Evolutionary conservation across 1,140 invertebrate species (phyloP).

Genomic region (Amyelois transitella): DNA sequence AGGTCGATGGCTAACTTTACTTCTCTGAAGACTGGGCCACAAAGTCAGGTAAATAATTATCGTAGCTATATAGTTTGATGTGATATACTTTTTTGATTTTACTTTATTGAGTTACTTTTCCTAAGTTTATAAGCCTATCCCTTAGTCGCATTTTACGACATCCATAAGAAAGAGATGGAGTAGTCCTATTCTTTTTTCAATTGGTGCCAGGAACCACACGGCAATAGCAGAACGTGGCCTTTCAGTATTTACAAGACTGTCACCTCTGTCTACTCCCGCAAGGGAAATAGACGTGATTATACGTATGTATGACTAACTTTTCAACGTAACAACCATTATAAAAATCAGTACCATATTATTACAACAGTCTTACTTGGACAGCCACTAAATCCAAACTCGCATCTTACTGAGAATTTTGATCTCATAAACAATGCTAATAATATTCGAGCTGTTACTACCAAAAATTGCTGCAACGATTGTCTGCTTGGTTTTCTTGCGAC

Average conservation of each 20-base stretch:
- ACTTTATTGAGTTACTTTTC: too few relatives aligned
- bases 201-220: too few relatives aligned
- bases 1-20: conserved; percentile 66
- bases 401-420: background rate
- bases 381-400: background rate
- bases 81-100: too few relatives aligned
- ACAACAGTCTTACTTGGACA: background rate
- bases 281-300: too few relatives aligned
- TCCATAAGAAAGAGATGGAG: too few relatives aligned
- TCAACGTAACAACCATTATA: background rate
- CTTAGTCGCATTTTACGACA: too few relatives aligned
- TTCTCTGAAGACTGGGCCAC: conserved; percentile 56
- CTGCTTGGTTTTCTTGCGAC: conserved; percentile 26
- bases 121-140: too few relatives aligned
- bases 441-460: background rate
- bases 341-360: background rate
- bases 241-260: too few relatives aligned
- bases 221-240: too few relatives aligned
- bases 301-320: background rate
- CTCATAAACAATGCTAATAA: background rate
- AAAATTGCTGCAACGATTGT: conserved; percentile 12
- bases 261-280: too few relatives aligned
- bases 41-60: conserved; percentile 47
- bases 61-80: too few relatives aligned
- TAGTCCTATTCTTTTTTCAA: too few relatives aligned